Percentiles rank a stretch among this genome's conserved stretches.
Evolutionary conservation across 2,797 vertebrate species (phyloP).

Genomic region (Catamblyrhynchus diadema): DNA sequence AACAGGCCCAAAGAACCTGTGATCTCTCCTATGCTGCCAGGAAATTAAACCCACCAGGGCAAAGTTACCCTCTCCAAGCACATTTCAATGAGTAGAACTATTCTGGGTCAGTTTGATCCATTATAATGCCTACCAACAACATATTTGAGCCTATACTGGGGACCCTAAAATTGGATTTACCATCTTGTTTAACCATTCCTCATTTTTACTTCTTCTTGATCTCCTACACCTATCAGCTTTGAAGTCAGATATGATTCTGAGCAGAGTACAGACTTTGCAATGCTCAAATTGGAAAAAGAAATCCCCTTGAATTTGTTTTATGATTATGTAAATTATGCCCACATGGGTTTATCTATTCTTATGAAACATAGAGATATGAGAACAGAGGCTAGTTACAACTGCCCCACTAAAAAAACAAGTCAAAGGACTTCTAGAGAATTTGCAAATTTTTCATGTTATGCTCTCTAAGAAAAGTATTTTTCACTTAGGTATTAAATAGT

Average conservation of each 20-base stretch:
- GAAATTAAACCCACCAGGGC: not conserved
- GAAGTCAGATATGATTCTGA: not conserved
- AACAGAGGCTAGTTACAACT: not conserved
- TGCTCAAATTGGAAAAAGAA: not conserved
- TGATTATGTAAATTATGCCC: not conserved
- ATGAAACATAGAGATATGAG: not conserved
- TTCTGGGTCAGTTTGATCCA: not conserved
- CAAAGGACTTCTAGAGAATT: not conserved
- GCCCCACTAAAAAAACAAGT: not conserved
- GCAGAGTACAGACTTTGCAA: not conserved
- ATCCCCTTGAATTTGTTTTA: not conserved
- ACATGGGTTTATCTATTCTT: not conserved
- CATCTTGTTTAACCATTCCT: not conserved
- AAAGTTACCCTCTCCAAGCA: not conserved
- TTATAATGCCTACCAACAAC: not conserved
- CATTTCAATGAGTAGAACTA: not conserved
- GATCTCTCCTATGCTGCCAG: not conserved
- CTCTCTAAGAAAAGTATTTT: not conserved
- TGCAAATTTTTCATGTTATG: not conserved
- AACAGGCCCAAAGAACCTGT: not conserved
- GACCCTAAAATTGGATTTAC: not conserved
- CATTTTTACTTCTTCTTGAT: not conserved
- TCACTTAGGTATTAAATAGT: not conserved
- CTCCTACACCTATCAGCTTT: not conserved
- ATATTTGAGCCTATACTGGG: not conserved